Evolutionary conservation across 2,797 vertebrate species (phyloP), one percentile per base, ranked within the genome.

Genomic region (Discoglossus pictus): DNA sequence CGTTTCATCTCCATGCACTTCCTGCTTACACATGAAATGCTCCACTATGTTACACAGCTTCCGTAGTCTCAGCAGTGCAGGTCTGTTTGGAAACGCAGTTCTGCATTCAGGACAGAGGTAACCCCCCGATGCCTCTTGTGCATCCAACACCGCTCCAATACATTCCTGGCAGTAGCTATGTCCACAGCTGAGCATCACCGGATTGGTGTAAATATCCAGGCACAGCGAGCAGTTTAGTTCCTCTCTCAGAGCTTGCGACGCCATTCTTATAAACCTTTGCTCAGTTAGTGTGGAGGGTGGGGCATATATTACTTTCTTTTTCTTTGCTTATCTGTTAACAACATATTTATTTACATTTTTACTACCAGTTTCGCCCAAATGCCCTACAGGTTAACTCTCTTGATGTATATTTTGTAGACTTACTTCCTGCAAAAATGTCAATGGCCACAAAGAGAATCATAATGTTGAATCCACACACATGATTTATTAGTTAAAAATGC

Each of bases 201-300:
- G 84, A 15, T 90, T 78, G 0, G 63, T 71, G 72, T 66, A 88
- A 21, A 87, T 64, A 48, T 88, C 80, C 1, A 87, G 75, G 73
- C 89, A 90, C 67, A 91, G 87, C 0, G 88, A 77, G 50, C 89
- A 90, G 74, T 78, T 90, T 48, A 90, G 80, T 73, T 89, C 87
- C 1, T 72, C 40, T 42, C 60, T 25, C 12, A 67, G 47, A 39
- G 24, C 39, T 38, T 31, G 34, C 15, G 46, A n/a, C 25, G 43
- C 53, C 42, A 44, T 44, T 16, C 4, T n/a, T n/a, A n/a, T n/a
- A n/a, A n/a, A n/a, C n/a, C n/a, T n/a, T n/a, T 31, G 4, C n/a
- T n/a, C n/a, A n/a, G n/a, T n/a, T n/a, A n/a, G n/a, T n/a, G n/a
- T n/a, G n/a, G n/a, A n/a, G n/a, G n/a, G n/a, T n/a, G n/a, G n/a